These are phyloP conservation scores for Adelges cooleyi DNA, from an alignment of 1,140 invertebrate species.

Conservation along the genomic window DNA sequence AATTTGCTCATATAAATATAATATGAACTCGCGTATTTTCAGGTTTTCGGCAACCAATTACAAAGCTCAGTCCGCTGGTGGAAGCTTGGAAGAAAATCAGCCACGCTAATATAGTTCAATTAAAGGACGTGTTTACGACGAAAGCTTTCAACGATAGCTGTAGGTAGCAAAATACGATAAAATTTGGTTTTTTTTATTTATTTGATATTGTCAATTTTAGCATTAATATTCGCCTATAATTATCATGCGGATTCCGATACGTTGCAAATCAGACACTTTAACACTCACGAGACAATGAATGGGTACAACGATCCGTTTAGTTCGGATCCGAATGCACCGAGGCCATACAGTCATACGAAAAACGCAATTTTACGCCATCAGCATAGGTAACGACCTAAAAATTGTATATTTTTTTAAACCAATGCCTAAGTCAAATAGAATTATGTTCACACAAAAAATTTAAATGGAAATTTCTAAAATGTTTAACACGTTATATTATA, in stretches of 20 bases:
- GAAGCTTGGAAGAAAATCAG: conserved; percentile 89
- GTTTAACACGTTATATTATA: too few relatives aligned
- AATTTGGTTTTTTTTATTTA: background rate
- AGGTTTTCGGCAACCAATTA: conserved; percentile 67
- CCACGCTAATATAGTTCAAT: conserved; percentile 83
- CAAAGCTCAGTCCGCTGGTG: conserved; percentile 71
- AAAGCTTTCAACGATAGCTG: conserved; percentile 92
- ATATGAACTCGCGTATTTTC: conserved; percentile 30
- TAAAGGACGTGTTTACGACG: conserved; percentile 88
- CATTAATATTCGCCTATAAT: conserved; percentile 92
- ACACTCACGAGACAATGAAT: conserved; percentile 50
- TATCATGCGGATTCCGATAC: conserved; percentile 86
- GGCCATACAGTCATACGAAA: conserved; percentile 72
- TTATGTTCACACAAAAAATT: too few relatives aligned
- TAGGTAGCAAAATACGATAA: conserved; percentile 43
- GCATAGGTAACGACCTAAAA: conserved; percentile 38
- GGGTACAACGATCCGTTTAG: conserved; percentile 71
- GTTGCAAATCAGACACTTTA: conserved; percentile 74
- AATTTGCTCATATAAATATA: background rate
- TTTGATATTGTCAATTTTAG: conserved; percentile 44
- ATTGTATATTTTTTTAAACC: background rate
- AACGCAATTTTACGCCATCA: conserved; percentile 58
- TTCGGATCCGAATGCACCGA: conserved; percentile 65
- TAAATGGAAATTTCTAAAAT: too few relatives aligned
- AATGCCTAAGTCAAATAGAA: too few relatives aligned